phyloP scores from a whole-genome alignment of 2,113 vertebrate genomes.

The Notiomystis cincta region DNA sequence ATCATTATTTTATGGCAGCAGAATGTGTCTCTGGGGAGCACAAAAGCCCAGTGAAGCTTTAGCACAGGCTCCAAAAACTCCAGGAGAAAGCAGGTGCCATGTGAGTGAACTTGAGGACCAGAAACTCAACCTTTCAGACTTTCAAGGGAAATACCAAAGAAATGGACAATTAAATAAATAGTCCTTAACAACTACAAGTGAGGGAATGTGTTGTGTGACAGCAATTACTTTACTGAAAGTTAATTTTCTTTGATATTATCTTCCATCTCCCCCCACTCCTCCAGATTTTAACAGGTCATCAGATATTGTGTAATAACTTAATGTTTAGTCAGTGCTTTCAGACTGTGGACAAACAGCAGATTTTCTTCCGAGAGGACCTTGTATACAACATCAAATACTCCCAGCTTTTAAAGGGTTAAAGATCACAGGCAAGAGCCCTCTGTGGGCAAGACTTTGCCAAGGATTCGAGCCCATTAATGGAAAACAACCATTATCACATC shows the following conservation, averaged over 20 bases:
- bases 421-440: too few relatives aligned
- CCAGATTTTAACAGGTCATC: background rate
- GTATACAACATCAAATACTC: background rate
- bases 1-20: background rate
- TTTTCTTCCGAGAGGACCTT: background rate
- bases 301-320: background rate
- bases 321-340: background rate
- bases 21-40: background rate
- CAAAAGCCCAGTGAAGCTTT: background rate
- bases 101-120: background rate
- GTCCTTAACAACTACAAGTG: background rate
- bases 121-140: background rate
- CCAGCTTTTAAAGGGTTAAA: background rate
- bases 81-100: background rate
- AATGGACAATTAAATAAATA: background rate
- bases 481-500: background rate
- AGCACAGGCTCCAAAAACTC: background rate
- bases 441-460: background rate
- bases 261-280: fast-evolving
- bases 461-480: background rate
- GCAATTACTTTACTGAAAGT: background rate
- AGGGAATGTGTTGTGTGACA: background rate
- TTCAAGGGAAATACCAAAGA: background rate
- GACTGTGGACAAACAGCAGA: background rate
- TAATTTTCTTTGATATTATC: background rate